Evolutionary conservation across 2,888 invertebrate genomes (phyloP), one percentile per base, ranked within the genome.

Genomic region (Heliconius ismenius): DNA sequence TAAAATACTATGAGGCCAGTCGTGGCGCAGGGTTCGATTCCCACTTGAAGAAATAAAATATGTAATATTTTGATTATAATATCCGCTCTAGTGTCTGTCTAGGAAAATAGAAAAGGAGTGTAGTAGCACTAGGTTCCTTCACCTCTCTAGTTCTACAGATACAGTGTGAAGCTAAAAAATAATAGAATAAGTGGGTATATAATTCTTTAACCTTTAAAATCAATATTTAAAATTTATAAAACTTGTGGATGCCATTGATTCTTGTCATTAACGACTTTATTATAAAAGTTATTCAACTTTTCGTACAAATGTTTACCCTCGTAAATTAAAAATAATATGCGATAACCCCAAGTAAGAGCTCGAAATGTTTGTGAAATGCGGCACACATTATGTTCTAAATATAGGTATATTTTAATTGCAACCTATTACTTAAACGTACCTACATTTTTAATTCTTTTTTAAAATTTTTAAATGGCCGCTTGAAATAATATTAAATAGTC

Each of bases 271-370:
- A 67, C 7, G 15, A 24, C n/a, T n/a, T 39, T 67, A 36, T 67
- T n/a, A n/a, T 39, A 67, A 43, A 67, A 67, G 24, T 43, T 67
- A 43, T 67, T 67, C 7, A 67, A 67, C 39, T 67, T 67, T 39
- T 67, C 15, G 9, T 43, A 24, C 15, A 43, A 67, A 67, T 67
- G n/a, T 67, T 39, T 24, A 64, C 32, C 32, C 32, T 64, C 64
- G 32, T 32, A 32, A 36, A 49, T 36, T n/a, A 65, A 64, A 64
- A 65, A 39, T 67, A 39, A 67, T 67, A 67, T 43, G 15, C 24
- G 67, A 67, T 67, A 67, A 67, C 67, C 67, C 4, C 15, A 67
- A 67, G 67, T 15, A 39, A 65, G 65, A 65, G 24, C 65, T 65
- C 65, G 36, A 36, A 65, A 36, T 36, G 39, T 36, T 65, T 65